A percentile compares a stretch with the other conserved stretches of the same genome.
Evolutionary conservation across 2,797 vertebrate genomes (phyloP).

Genomic region (Lagodon rhomboides): DNA sequence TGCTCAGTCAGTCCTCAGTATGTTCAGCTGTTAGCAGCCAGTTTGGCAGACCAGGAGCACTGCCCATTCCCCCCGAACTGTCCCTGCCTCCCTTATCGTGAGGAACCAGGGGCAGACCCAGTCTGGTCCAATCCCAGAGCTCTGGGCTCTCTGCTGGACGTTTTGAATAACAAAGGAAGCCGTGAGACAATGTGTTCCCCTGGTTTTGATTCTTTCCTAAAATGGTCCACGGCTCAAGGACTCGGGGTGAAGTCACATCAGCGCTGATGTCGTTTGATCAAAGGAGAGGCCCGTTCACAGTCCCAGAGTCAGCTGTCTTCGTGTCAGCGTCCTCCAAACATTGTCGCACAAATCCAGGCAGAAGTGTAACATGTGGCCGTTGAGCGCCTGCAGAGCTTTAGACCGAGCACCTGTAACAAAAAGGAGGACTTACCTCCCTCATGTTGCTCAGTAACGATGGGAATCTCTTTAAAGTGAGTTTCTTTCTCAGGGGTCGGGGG

Average conservation of each 20-base stretch:
- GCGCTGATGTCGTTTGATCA: slow-evolving; percentile 44
- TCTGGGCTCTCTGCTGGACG: slow-evolving; percentile 32
- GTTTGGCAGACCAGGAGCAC: slow-evolving; percentile 43
- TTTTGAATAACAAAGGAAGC: slow-evolving; percentile 78
- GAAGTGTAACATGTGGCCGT: background rate
- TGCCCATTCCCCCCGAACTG: slow-evolving; percentile 42
- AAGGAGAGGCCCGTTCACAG: slow-evolving; percentile 29
- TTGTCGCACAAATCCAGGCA: background rate
- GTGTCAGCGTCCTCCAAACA: too few species aligned
- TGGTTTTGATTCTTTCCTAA: slow-evolving; percentile 53
- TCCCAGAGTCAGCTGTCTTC: slow-evolving; percentile 30
- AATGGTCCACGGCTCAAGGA: slow-evolving; percentile 64
- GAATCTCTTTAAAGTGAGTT: too few species aligned
- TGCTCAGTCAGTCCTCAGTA: slow-evolving; percentile 41
- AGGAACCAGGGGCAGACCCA: slow-evolving; percentile 69
- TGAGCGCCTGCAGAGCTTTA: background rate
- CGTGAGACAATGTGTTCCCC: slow-evolving; percentile 63
- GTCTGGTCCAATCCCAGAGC: slow-evolving; percentile 64
- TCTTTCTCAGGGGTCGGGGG: too few species aligned
- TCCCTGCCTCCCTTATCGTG: slow-evolving; percentile 71
- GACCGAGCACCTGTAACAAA: too few species aligned
- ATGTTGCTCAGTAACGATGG: too few species aligned
- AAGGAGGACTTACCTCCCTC: too few species aligned
- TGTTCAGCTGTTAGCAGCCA: slow-evolving; percentile 45
- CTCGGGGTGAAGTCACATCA: slow-evolving; percentile 28